Percentiles rank a stretch among this genome's conserved stretches.
These are phyloP conservation scores for Ligdia adustata DNA, from an alignment of 2,888 invertebrate species.

Conservation along the genomic window DNA sequence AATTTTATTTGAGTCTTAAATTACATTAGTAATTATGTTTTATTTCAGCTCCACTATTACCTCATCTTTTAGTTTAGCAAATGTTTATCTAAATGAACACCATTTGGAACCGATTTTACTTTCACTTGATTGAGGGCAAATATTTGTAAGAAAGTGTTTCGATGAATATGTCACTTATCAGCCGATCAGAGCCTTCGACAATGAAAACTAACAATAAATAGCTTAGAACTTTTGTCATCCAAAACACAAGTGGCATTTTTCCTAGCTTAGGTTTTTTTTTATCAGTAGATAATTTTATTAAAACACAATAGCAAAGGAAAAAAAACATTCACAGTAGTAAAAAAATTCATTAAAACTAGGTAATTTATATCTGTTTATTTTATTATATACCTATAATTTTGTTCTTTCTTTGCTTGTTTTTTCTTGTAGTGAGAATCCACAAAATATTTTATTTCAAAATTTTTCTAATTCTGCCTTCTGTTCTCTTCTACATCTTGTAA, in stretches of 20 bases:
- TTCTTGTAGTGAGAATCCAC: too few relatives aligned
- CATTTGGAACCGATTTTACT: background rate
- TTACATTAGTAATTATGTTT: background rate
- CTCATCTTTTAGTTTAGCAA: too few relatives aligned
- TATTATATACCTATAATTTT: too few relatives aligned
- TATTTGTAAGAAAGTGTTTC: background rate
- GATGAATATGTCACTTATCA: too few relatives aligned
- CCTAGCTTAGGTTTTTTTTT: too few relatives aligned
- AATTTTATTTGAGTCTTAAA: too few relatives aligned
- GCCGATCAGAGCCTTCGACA: conserved; percentile 3
- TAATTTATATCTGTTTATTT: background rate
- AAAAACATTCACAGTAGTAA: background rate
- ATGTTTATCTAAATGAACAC: background rate
- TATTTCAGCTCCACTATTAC: background rate
- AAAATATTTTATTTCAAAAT: too few relatives aligned
- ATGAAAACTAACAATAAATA: conserved; percentile 1
- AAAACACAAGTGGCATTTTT: too few relatives aligned
- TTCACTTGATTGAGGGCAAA: conserved; percentile 4
- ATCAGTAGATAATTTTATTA: too few relatives aligned
- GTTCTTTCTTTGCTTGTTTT: too few relatives aligned
- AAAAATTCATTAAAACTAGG: background rate
- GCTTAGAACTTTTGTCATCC: conserved; percentile 1
- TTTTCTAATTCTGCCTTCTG: too few relatives aligned
- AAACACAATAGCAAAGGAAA: background rate
- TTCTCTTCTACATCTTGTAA: too few relatives aligned